phyloP scores from a whole-genome alignment of 37 sponge, comb jelly and placozoan genomes.

The Halisarca cf. caerulea region DNA sequence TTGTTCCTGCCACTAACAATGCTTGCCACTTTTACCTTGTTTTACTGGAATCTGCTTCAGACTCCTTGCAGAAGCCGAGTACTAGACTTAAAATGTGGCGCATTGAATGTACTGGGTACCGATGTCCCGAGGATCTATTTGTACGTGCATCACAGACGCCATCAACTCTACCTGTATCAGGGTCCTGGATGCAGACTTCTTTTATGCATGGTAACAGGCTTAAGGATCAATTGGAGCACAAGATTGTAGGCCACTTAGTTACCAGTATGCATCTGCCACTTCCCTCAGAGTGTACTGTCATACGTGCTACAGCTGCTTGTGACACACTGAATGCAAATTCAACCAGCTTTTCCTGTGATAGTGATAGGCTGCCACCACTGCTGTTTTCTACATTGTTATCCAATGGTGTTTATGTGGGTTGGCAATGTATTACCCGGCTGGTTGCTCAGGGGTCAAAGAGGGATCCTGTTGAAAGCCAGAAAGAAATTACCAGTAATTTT shows the following conservation, averaged over 20 bases:
- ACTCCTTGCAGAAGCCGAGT: background rate
- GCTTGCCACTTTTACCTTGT: background rate
- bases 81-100: conserved; percentile 15
- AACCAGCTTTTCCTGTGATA: conserved; percentile 44
- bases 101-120: background rate
- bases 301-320: conserved; percentile 38
- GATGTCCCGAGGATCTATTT: background rate
- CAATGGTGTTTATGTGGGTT: conserved; percentile 63
- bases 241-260: conserved; percentile 21
- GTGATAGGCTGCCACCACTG: conserved; percentile 64
- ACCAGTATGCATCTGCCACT: conserved; percentile 46
- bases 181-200: conserved; percentile 6
- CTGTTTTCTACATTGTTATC: conserved; percentile 79
- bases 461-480: background rate
- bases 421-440: conserved; percentile 49
- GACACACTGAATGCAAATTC: conserved; percentile 62
- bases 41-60: background rate
- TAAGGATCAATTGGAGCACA: background rate
- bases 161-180: background rate
- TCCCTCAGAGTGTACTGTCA: conserved; percentile 35
- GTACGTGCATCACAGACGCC: background rate
- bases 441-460: background rate
- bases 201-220: too few relatives aligned
- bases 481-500: background rate
- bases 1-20: background rate